Base-by-base conservation (phyloP, 2,888 invertebrate species). In the Thecocarcelia acutangulata region DNA sequence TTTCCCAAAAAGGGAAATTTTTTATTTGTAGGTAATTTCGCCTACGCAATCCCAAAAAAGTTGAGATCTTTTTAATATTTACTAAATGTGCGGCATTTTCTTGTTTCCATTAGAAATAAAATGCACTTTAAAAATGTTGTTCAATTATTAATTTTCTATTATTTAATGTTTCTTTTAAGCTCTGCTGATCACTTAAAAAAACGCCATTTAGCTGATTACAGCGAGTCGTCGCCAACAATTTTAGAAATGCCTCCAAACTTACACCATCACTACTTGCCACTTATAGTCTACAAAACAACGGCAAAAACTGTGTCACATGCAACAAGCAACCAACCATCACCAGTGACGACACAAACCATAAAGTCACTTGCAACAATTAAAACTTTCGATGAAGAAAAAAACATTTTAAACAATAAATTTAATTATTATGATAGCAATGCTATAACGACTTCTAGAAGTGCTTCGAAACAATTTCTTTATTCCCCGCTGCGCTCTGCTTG, bases 391-490 rank as follows among this genome's bases (percentile, higher is more conserved):
- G 78, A 80, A 21, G 63, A 83, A 19, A 87, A 85, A 2, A 86
- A 87, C 69, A 69, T 85, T 56, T 61, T 73, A 9, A 84, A 79
- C 52, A 87, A 86, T 66, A 84, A 83, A 58, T 68, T 59, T 15
- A 59, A 82, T 70, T 8, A 69, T 54, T 64, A 40, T 24, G 40
- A 56, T 17, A 58, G n/a, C 4, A 28, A 9, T 83, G 50, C 48
- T 5, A 15, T 37, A 21, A 2, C 2, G 12, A 21, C 12, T 44
- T 17, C 24, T 13, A 54, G 37, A 75, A 19, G 33, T 12, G 28
- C n/a, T 61, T 90, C 90, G 2, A 90, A 90, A 76, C 90, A 90
- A 82, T 85, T 85, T 21, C 83, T 86, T 12, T 90, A 85, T 69
- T 89, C 90, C 0, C 89, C 88, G 0, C 75, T 85, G 12, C 85